These are phyloP conservation scores for Oligia strigilis DNA, from an alignment of 2,888 invertebrate genomes.

Conservation along the genomic window DNA sequence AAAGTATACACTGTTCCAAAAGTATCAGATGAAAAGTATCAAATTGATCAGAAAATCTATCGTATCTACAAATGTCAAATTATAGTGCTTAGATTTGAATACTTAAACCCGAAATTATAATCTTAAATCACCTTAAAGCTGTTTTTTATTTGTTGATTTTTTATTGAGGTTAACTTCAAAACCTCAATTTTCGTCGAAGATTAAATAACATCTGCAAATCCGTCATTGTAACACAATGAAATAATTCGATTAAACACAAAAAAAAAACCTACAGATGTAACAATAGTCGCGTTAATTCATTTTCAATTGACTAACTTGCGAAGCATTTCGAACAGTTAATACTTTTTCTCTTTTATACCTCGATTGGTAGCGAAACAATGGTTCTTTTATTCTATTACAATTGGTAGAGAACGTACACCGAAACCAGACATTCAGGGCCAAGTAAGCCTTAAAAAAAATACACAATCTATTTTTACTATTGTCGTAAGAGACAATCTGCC, in stretches of 20 bases:
- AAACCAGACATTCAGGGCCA: not conserved
- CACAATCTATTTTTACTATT: not conserved
- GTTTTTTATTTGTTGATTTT: not conserved
- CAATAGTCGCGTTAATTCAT: conserved; percentile 26
- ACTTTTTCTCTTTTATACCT: conserved; percentile 12
- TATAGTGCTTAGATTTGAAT: not conserved
- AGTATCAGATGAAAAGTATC: not conserved
- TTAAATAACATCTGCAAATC: not conserved
- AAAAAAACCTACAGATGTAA: not conserved
- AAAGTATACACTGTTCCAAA: not conserved
- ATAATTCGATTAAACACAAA: not conserved
- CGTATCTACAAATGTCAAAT: not conserved
- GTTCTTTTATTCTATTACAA: conserved; percentile 31
- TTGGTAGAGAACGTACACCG: not conserved
- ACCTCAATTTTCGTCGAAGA: not conserved
- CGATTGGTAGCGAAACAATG: conserved; percentile 31
- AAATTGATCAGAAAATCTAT: not conserved
- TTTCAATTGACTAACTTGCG: conserved; percentile 21
- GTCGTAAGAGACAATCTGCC: not conserved
- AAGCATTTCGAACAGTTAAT: conserved; percentile 14
- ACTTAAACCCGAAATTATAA: not conserved
- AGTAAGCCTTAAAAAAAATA: not conserved
- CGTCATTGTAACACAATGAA: not conserved
- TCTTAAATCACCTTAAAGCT: not conserved
- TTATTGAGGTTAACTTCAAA: not conserved